Conservation (phyloP, 2,797 vertebrate species). For the Sphaeramia orbicularis region DNA sequence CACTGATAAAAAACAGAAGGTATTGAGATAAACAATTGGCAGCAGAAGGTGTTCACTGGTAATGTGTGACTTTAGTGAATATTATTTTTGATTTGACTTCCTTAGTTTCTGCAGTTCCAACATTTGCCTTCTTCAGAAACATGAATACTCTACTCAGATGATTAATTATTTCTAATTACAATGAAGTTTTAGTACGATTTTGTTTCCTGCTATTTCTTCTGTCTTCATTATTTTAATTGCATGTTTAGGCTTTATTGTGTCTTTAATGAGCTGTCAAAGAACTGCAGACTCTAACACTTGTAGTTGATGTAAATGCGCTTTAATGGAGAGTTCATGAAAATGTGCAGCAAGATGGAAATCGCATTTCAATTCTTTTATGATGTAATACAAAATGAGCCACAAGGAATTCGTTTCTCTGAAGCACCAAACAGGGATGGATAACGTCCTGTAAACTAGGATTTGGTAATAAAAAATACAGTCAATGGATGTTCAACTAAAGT, state of each 20-base stretch:
- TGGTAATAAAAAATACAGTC: conserved; percentile 5
- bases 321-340: conserved; percentile 47
- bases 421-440: conserved; percentile 10
- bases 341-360: conserved; percentile 38
- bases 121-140: background rate
- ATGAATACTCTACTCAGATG: conserved; percentile 1
- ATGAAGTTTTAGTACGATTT: conserved; percentile 29
- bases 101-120: background rate
- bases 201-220: conserved; percentile 28
- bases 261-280: conserved; percentile 58
- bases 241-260: conserved; percentile 39
- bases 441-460: background rate
- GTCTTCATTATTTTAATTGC: conserved; percentile 53
- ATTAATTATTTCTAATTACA: conserved; percentile 41
- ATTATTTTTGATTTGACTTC: conserved; percentile 2
- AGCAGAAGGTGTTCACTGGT: conserved; percentile 1
- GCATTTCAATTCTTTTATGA: conserved; percentile 20
- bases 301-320: conserved; percentile 48
- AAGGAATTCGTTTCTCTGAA: conserved; percentile 8
- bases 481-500: background rate
- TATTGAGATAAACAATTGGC: conserved; percentile 14
- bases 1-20: conserved; percentile 15
- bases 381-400: background rate
- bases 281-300: conserved; percentile 9
- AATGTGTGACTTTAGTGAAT: background rate